These are phyloP conservation scores for Eurypyga helias DNA, from an alignment of 2,113 vertebrate genomes.

Conservation along the genomic window DNA sequence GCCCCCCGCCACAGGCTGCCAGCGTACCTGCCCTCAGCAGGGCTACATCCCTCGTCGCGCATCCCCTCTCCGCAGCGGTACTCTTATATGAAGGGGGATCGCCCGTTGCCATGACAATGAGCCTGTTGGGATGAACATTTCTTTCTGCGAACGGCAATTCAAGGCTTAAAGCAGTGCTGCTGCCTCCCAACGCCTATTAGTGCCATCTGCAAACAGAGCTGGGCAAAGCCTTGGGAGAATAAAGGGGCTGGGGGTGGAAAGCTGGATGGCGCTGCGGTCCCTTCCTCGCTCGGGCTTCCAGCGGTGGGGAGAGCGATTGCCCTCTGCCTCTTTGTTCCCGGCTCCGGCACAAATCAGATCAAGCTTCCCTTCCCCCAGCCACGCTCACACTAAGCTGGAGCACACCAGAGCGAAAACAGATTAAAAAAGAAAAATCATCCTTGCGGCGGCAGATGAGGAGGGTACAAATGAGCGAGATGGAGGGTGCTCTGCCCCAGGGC, in stretches of 20 bases:
- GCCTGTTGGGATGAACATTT: constrained; percentile 10
- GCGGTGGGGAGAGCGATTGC: neutral
- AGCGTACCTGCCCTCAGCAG: neutral
- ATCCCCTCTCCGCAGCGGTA: neutral
- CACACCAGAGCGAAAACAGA: neutral
- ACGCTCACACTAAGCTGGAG: neutral
- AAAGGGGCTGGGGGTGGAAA: neutral
- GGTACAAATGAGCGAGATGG: neutral
- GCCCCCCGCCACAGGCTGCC: rapidly evolving
- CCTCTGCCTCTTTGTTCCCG: neutral
- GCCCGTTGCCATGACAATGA: constrained; percentile 57
- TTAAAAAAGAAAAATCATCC: constrained; percentile 43
- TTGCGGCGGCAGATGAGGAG: neutral
- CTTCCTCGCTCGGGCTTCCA: neutral
- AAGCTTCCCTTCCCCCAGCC: constrained; percentile 39
- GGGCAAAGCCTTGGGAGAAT: neutral
- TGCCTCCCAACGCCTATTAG: neutral
- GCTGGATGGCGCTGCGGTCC: neutral
- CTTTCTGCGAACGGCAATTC: neutral
- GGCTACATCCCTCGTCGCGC: neutral
- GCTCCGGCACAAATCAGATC: neutral
- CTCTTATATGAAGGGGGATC: neutral
- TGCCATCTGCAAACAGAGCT: neutral
- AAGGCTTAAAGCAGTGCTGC: neutral
- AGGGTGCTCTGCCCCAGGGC: neutral